Evolutionary conservation across 2,888 invertebrate species (phyloP).

Genomic region (Tiphia femorata): DNA sequence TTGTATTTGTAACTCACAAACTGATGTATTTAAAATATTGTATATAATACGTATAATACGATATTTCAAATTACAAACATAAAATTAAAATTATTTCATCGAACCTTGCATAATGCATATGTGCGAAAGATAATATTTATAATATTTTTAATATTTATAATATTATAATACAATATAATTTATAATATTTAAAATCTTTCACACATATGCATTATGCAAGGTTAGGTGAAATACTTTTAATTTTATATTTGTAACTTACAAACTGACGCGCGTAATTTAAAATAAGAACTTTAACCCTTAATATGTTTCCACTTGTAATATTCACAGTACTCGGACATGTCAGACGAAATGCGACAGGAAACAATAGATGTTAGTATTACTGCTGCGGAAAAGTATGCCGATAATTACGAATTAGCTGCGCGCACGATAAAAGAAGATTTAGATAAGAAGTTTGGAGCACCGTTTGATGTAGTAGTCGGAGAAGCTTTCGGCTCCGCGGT

Average conservation of each 20-base stretch:
- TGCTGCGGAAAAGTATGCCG: constrained; percentile 91
- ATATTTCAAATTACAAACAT: too few species aligned
- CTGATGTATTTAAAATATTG: too few species aligned
- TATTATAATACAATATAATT: neutral
- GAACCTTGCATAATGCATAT: constrained; percentile 87
- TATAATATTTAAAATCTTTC: constrained; percentile 69
- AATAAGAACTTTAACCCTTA: neutral
- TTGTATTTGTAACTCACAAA: neutral
- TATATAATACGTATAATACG: too few species aligned
- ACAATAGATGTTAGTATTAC: constrained; percentile 92
- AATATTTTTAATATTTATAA: constrained; percentile 64
- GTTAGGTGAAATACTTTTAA: constrained; percentile 69
- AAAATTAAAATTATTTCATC: constrained; percentile 31
- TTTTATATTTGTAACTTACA: neutral
- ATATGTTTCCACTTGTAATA: too few species aligned
- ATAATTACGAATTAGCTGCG: constrained; percentile 88
- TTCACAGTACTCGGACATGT: constrained; percentile 72
- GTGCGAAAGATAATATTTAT: constrained; percentile 75
- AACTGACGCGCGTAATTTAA: neutral
- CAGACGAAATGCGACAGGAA: constrained; percentile 91
- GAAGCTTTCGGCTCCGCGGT: constrained; percentile 96
- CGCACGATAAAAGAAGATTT: constrained; percentile 93
- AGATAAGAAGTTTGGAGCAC: constrained; percentile 94
- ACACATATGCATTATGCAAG: constrained; percentile 86
- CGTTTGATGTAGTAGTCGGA: constrained; percentile 88